Evolutionary conservation across 1,140 invertebrate species (phyloP).

Genomic region (Coenobita brevimanus): DNA sequence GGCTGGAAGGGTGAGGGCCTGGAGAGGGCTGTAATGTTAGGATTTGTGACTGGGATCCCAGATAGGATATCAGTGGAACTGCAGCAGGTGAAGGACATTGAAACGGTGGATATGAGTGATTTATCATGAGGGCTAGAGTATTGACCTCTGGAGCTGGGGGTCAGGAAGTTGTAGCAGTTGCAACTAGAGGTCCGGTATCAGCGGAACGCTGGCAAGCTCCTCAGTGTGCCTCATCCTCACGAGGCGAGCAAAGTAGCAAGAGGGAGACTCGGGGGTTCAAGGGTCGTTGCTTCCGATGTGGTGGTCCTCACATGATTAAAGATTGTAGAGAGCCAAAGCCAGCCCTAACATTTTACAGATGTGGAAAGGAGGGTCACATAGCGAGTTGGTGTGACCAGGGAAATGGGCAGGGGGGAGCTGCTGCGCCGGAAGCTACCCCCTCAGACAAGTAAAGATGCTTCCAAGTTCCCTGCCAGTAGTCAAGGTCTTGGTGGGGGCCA

Average conservation of each 20-base stretch:
- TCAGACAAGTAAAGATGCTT: not conserved
- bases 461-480: constrained; percentile 6
- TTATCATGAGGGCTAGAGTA: not conserved
- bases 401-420: not conserved
- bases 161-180: constrained; percentile 23
- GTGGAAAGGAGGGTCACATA: constrained; percentile 25
- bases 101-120: not conserved
- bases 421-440: not conserved
- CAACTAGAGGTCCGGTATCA: not conserved
- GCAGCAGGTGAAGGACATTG: constrained; percentile 13
- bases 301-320: constrained; percentile 22
- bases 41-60: not conserved
- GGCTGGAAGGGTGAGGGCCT: not conserved
- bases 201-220: not conserved
- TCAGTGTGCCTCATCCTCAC: not conserved
- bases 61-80: not conserved
- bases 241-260: not conserved
- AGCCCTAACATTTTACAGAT: not conserved
- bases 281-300: not conserved
- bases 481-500: not conserved
- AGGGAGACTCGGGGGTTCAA: not conserved
- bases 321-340: constrained; percentile 3
- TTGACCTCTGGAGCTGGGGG: not conserved
- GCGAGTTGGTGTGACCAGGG: not conserved
- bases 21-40: not conserved